Base-by-base conservation (phyloP, 2,888 invertebrate species). In the Agriopis aurantiaria region DNA sequence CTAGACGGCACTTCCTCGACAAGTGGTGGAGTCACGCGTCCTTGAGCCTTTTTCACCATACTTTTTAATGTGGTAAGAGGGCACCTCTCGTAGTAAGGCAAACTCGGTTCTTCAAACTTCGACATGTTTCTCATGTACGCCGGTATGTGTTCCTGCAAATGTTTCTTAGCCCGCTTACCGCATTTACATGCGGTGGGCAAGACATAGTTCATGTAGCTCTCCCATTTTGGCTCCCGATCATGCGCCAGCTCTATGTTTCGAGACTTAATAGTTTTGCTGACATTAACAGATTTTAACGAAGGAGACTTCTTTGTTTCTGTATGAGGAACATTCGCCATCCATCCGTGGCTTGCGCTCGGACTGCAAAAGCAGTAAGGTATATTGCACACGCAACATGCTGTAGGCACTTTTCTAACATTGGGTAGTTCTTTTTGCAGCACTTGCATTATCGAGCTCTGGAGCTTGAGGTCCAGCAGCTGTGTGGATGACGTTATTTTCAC, bases 401-500 rank as follows among this genome's bases (percentile, higher is more conserved):
- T 75, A 11, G 84, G 73, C 3, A 88, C 77, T n/a, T 84, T 59
- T 49, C 78, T 84, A 9, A 86, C 58, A 64, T 91, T 91, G 0
- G 87, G 82, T 64, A 87, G 68, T 78, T 92, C 91, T 60, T 87
- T 81, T 76, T 92, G 88, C 17, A 93, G 71, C 43, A 93, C 74
- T 80, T 91, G 91, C 80, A 91, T 81, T 51, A 93, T 57, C 3
- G 93, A 93, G 75, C 92, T 90, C 78, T 93, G 85, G 40, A 89
- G 74, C 60, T 91, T 87, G 0, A 90, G 65, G 53, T 91, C 87
- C 9, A 75, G 62, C 1, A 89, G 43, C 61, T 87, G 84, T 68
- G 86, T 82, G 0, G 87, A 84, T 1, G 77, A 55, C 0, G 87
- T 87, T 46, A 80, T 79, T 70, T 86, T 87, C 4, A 90, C 81